Conservation (phyloP, 2,888 invertebrate species). For the Pandemis heparana region DNA sequence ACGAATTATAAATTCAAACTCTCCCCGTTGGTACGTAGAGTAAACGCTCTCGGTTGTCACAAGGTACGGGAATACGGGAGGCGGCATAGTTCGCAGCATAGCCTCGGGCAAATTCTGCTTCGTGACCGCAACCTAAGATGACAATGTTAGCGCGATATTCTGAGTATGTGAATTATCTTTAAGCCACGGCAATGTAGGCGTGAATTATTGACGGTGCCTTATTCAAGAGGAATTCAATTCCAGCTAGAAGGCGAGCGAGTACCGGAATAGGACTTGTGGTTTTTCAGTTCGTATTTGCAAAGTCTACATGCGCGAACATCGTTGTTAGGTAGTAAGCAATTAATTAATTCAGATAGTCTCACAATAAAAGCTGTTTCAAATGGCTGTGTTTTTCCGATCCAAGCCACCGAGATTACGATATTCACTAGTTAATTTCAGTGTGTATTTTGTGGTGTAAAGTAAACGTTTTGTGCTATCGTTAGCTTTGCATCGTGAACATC, state of each 20-base stretch:
- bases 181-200: constrained; percentile 61
- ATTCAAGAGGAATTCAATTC: constrained; percentile 57
- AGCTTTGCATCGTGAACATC: neutral
- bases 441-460: neutral
- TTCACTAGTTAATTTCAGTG: neutral
- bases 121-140: constrained; percentile 63
- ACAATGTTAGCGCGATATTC: constrained; percentile 70
- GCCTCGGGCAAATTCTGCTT: constrained; percentile 58
- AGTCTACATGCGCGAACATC: neutral
- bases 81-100: constrained; percentile 61
- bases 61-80: constrained; percentile 23
- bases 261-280: constrained; percentile 36
- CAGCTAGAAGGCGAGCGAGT: constrained; percentile 46
- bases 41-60: constrained; percentile 14
- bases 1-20: constrained; percentile 10
- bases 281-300: constrained; percentile 26
- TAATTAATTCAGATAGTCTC: neutral
- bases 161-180: constrained; percentile 71
- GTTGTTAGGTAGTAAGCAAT: neutral
- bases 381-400: neutral
- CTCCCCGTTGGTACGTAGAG: constrained; percentile 1
- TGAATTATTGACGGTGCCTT: constrained; percentile 69
- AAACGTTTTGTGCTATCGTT: neutral
- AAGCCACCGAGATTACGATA: neutral
- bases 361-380: neutral